Evolutionary conservation across 2,797 vertebrate species (phyloP).

Genomic region (Fratercula arctica): DNA sequence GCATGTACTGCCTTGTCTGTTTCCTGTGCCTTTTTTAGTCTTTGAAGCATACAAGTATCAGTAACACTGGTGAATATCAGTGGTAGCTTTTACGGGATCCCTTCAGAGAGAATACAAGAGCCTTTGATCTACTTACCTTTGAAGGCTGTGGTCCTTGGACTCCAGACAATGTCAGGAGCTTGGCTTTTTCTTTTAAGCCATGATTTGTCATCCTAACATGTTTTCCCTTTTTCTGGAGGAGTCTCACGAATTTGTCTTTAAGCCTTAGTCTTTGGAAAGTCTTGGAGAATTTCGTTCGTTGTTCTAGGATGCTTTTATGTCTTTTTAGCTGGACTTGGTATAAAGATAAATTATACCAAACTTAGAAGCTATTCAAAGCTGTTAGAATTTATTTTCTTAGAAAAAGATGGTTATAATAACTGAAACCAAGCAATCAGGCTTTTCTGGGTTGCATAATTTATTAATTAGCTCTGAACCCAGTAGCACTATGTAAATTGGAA

Average conservation of each 20-base stretch:
- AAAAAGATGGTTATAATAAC: neutral
- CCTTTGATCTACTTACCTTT: slow-evolving; percentile 53
- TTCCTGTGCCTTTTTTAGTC: slow-evolving; percentile 7
- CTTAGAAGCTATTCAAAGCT: neutral
- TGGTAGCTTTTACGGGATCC: neutral
- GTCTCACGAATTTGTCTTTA: neutral
- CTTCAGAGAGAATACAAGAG: slow-evolving; percentile 49
- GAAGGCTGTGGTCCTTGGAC: slow-evolving; percentile 39
- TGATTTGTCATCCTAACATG: neutral
- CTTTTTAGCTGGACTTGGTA: neutral
- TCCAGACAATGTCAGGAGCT: slow-evolving; percentile 14
- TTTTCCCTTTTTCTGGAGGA: slow-evolving; percentile 4
- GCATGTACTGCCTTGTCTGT: neutral
- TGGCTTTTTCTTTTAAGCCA: slow-evolving; percentile 32
- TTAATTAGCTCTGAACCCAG: slow-evolving; percentile 44
- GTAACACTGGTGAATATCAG: slow-evolving; percentile 26
- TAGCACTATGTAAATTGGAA: slow-evolving; percentile 31
- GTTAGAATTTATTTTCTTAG: neutral
- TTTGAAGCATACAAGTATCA: slow-evolving; percentile 10
- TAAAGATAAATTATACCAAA: neutral
- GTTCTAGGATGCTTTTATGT: neutral
- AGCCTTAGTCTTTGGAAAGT: neutral
- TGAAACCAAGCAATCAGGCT: neutral
- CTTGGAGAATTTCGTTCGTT: neutral
- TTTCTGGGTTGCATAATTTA: slow-evolving; percentile 56